These are phyloP conservation scores for Daktulosphaira vitifoliae DNA, from an alignment of 1,140 invertebrate genomes.

Conservation along the genomic window DNA sequence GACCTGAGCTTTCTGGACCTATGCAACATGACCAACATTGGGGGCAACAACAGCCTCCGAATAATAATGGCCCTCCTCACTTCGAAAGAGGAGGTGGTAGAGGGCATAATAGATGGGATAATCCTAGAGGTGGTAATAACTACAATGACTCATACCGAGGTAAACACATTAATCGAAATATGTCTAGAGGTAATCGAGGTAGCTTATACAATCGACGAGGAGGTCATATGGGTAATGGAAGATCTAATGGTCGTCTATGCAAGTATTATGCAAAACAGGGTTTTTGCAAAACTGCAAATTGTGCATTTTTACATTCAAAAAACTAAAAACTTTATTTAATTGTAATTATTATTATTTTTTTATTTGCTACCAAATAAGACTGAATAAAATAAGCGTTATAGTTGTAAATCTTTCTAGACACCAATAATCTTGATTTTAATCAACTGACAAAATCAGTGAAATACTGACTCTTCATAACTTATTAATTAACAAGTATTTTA, in stretches of 20 bases:
- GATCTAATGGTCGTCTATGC: background rate
- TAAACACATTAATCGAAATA: constrained; percentile 25
- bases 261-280: constrained; percentile 28
- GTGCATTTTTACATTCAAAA: constrained; percentile 29
- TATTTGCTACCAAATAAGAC: constrained; percentile 25
- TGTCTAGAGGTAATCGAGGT: constrained; percentile 5
- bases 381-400: constrained; percentile 20
- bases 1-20: background rate
- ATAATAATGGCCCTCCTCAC: constrained; percentile 3
- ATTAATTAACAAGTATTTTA: no score
- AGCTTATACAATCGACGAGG: constrained; percentile 13
- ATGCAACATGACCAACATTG: constrained; percentile 28
- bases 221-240: constrained; percentile 14
- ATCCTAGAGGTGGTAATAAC: constrained; percentile 20
- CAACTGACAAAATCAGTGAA: background rate
- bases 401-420: background rate
- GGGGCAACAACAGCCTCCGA: constrained; percentile 18
- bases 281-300: constrained; percentile 29
- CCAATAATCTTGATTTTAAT: background rate
- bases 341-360: constrained; percentile 2
- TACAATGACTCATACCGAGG: constrained; percentile 14
- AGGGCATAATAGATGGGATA: constrained; percentile 25
- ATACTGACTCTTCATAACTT: no score
- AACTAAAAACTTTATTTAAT: background rate
- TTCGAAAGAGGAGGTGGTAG: background rate